phyloP scores from a whole-genome alignment of 2,888 invertebrate genomes.

The Podabrus alpinus region DNA sequence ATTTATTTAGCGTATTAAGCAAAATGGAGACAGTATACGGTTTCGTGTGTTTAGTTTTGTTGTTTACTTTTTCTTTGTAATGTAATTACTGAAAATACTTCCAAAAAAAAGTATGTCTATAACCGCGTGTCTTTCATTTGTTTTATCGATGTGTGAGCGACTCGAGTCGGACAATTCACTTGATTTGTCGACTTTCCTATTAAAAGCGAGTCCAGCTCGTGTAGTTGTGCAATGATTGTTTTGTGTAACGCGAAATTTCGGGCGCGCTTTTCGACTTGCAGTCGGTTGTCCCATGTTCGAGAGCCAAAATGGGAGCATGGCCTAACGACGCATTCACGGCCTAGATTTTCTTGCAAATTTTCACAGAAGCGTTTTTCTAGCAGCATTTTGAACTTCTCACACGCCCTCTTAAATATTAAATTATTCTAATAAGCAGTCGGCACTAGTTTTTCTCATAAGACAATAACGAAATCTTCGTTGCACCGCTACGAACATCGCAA shows the following conservation, averaged over 20 bases:
- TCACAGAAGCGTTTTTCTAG: neutral
- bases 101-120: conserved; percentile 4
- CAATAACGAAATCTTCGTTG: conserved; percentile 15
- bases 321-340: conserved; percentile 5
- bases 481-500: conserved; percentile 19
- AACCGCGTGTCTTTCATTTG: conserved; percentile 25
- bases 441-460: neutral
- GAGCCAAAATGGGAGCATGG: neutral
- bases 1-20: neutral
- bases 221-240: conserved; percentile 26
- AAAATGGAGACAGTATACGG: conserved; percentile 16
- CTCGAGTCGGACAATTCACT: neutral
- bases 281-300: too few species aligned
- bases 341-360: neutral
- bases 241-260: neutral
- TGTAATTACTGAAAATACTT: conserved; percentile 10
- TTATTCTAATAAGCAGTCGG: neutral
- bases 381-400: neutral
- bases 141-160: neutral
- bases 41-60: conserved; percentile 12
- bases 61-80: conserved; percentile 4
- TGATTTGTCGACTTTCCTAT: neutral
- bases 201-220: neutral
- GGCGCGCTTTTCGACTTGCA: neutral
- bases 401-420: neutral